Evolutionary conservation across 2,888 invertebrate genomes (phyloP).

Genomic region (Ophion costatus): DNA sequence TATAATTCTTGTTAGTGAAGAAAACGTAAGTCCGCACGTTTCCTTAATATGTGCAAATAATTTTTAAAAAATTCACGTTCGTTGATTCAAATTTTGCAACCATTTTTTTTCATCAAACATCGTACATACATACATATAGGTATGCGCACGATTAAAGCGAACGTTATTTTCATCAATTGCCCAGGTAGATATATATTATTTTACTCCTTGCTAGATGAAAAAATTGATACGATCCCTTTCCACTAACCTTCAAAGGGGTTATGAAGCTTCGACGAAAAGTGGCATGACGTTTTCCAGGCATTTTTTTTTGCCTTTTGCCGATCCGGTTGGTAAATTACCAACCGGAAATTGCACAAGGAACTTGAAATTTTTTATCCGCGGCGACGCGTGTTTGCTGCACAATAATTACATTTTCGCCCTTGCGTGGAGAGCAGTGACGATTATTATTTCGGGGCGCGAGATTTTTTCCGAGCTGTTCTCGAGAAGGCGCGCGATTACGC

Average conservation of each 20-base stretch:
- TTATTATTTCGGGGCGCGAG: constrained; percentile 8
- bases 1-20: not conserved
- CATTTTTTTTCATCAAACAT: not conserved
- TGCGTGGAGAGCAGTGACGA: constrained; percentile 19
- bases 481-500: constrained; percentile 18
- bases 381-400: constrained; percentile 42
- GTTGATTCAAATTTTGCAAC: not conserved
- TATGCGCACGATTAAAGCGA: not conserved
- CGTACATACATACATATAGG: not conserved
- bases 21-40: not conserved
- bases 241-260: constrained; percentile 15
- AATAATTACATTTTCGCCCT: constrained; percentile 28
- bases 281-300: constrained; percentile 50
- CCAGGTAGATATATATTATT: not conserved
- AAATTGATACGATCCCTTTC: not conserved
- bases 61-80: constrained; percentile 12
- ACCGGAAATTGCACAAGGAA: constrained; percentile 30
- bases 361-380: constrained; percentile 40
- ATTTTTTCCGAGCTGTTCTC: constrained; percentile 17
- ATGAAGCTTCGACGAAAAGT: constrained; percentile 14
- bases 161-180: not conserved
- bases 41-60: not conserved
- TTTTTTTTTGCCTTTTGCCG: constrained; percentile 24
- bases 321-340: constrained; percentile 23
- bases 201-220: not conserved